These are phyloP conservation scores for Plebejus anna DNA, from an alignment of 2,888 invertebrate species.

Conservation along the genomic window DNA sequence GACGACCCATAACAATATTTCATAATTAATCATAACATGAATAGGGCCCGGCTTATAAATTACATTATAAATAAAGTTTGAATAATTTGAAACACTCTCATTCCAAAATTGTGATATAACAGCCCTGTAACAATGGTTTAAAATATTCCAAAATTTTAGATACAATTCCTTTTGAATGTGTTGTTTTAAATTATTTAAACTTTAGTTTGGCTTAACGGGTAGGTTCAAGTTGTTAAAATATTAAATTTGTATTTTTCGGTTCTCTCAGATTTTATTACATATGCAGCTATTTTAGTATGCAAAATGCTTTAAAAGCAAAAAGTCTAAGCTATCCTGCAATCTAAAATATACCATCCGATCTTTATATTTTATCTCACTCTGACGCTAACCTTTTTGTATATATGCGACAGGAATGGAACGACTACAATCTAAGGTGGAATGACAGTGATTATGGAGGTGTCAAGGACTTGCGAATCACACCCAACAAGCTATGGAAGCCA, in stretches of 20 bases:
- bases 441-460: slow-evolving; percentile 96
- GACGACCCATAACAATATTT: slow-evolving; percentile 42
- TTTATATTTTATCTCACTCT: neutral
- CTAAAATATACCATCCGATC: neutral
- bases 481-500: slow-evolving; percentile 98
- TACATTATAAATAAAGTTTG: slow-evolving; percentile 13
- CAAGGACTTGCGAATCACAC: slow-evolving; percentile 95
- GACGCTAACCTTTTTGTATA: slow-evolving; percentile 39
- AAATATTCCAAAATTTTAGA: neutral
- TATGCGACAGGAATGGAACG: slow-evolving; percentile 94
- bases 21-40: slow-evolving; percentile 41
- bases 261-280: neutral
- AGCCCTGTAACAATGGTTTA: neutral
- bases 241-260: neutral
- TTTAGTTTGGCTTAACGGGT: neutral
- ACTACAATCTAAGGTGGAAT: slow-evolving; percentile 98
- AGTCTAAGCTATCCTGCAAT: neutral
- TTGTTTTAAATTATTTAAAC: slow-evolving; percentile 1
- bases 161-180: neutral
- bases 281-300: neutral
- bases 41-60: slow-evolving; percentile 33
- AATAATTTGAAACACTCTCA: slow-evolving; percentile 3
- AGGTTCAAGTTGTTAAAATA: neutral
- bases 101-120: neutral
- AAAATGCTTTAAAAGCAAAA: neutral